phyloP scores from a whole-genome alignment of 2,888 invertebrate species.

The Heterodera filipjevi region DNA sequence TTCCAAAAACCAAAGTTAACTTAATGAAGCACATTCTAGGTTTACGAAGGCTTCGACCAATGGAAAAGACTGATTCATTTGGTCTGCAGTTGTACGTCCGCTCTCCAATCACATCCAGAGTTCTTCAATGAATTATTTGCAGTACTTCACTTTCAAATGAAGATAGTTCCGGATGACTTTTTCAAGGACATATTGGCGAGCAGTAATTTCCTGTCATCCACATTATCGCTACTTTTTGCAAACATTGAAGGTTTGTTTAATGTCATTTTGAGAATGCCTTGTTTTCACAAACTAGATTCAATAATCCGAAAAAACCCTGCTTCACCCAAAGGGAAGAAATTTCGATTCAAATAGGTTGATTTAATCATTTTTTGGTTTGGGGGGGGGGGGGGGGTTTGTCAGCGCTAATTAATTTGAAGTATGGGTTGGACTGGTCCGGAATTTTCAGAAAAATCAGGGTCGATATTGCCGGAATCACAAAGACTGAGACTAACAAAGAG shows the following conservation, averaged over 20 bases:
- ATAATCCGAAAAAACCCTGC: too few relatives aligned
- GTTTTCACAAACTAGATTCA: too few relatives aligned
- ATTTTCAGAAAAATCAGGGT: too few relatives aligned
- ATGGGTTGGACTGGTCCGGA: too few relatives aligned
- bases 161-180: constrained; percentile 88
- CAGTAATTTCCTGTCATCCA: constrained; percentile 86
- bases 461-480: too few relatives aligned
- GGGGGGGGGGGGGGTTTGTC: too few relatives aligned
- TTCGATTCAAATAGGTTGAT: too few relatives aligned
- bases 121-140: constrained; percentile 54
- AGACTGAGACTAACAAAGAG: too few relatives aligned
- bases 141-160: constrained; percentile 72
- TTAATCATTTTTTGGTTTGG: too few relatives aligned
- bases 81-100: constrained; percentile 53
- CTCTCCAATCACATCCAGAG: constrained; percentile 65
- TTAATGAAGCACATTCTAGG: constrained; percentile 64
- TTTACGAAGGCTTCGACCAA: constrained; percentile 89
- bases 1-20: constrained; percentile 1
- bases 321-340: background rate
- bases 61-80: constrained; percentile 80
- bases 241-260: constrained; percentile 68
- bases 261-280: too few relatives aligned
- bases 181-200: constrained; percentile 80
- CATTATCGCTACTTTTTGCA: constrained; percentile 81
- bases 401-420: too few relatives aligned